phyloP scores from a whole-genome alignment of 2,888 invertebrate genomes.

The Nomada goodeniana region DNA sequence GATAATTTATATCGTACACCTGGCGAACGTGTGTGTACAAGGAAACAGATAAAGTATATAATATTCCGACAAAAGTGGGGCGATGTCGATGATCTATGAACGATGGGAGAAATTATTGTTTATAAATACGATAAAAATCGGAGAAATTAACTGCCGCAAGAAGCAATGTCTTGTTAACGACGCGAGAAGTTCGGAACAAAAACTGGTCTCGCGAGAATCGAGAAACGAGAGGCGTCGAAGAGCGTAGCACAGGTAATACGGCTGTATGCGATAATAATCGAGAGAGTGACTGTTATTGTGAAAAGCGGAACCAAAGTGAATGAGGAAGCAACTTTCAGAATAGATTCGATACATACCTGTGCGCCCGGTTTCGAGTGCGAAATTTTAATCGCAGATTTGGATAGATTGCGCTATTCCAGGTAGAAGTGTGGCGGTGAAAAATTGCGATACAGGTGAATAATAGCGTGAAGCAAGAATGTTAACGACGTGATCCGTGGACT shows the following conservation, averaged over 20 bases:
- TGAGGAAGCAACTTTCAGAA: not conserved
- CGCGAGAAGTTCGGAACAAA: not conserved
- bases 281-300: constrained; percentile 3
- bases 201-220: not conserved
- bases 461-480: not conserved
- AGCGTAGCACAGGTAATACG: not conserved
- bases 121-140: not conserved
- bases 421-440: no score
- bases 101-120: not conserved
- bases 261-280: no score
- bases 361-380: no score
- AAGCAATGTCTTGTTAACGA: not conserved
- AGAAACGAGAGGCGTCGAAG: not conserved
- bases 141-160: not conserved
- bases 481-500: no score
- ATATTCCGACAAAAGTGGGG: constrained; percentile 4
- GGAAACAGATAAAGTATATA: not conserved
- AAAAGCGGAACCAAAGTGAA: not conserved
- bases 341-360: not conserved
- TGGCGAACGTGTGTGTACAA: constrained; percentile 30
- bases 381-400: not conserved
- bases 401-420: no score
- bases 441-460: no score
- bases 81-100: constrained; percentile 6
- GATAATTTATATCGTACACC: constrained; percentile 22